These are phyloP conservation scores for Cryptomyrus ogoouensis DNA, from an alignment of 2,113 vertebrate species.

Conservation along the genomic window DNA sequence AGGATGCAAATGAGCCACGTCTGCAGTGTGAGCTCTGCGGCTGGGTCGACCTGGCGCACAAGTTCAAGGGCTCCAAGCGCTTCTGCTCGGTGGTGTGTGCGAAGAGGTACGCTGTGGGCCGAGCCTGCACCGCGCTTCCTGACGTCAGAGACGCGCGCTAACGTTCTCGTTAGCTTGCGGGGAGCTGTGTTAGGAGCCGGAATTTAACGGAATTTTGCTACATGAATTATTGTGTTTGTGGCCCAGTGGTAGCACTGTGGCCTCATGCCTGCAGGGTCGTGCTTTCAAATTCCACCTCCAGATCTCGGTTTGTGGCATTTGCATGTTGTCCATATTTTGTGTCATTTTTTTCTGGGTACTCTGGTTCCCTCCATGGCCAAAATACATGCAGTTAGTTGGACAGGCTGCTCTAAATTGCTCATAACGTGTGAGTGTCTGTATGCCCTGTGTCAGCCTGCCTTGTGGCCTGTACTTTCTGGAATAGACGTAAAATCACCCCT, in stretches of 20 bases:
- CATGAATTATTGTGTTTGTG: not conserved
- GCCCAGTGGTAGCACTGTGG: not conserved
- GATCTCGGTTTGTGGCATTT: not conserved
- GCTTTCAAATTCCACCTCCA: not conserved
- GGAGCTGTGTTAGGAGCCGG: no score
- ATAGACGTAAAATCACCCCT: not conserved
- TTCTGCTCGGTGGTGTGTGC: slow-evolving; percentile 96
- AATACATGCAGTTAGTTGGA: not conserved
- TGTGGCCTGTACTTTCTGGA: not conserved
- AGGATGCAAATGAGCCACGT: slow-evolving; percentile 69
- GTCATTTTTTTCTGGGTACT: not conserved
- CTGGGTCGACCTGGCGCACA: slow-evolving; percentile 89
- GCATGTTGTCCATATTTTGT: not conserved
- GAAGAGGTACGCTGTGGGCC: slow-evolving; percentile 66
- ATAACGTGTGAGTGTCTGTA: not conserved
- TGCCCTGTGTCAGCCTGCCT: not conserved
- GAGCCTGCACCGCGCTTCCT: not conserved
- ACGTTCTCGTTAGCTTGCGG: not conserved
- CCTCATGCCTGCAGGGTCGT: not conserved
- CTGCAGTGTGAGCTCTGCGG: slow-evolving; percentile 94
- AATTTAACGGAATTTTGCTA: not conserved
- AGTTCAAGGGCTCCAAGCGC: slow-evolving; percentile 92
- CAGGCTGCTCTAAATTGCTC: not conserved
- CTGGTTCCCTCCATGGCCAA: not conserved
- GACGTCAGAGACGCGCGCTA: not conserved